phyloP scores from a whole-genome alignment of 1,140 invertebrate species.

The Drusus annulatus region DNA sequence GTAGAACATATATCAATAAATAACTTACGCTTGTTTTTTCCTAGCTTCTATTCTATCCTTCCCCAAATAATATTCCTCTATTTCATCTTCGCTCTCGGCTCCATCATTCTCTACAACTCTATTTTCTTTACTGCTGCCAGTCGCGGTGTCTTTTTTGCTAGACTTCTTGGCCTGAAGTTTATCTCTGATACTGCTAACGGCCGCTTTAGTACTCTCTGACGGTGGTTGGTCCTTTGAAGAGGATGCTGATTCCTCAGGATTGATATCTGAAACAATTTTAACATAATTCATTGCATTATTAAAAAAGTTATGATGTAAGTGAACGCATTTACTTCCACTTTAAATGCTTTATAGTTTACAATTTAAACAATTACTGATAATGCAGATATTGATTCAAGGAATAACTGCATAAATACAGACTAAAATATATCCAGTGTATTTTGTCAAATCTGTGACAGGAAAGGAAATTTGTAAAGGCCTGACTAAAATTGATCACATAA shows the following conservation, averaged over 20 bases:
- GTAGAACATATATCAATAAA: not conserved
- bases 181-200: slow-evolving; percentile 71
- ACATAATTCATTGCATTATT: too few species aligned
- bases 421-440: too few species aligned
- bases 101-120: slow-evolving; percentile 65
- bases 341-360: too few species aligned
- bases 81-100: slow-evolving; percentile 51
- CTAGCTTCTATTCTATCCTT: slow-evolving; percentile 78
- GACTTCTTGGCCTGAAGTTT: slow-evolving; percentile 63
- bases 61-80: slow-evolving; percentile 77
- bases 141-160: slow-evolving; percentile 60
- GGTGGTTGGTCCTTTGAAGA: slow-evolving; percentile 14
- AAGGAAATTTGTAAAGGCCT: too few species aligned
- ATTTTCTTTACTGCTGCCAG: slow-evolving; percentile 59
- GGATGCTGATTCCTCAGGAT: not conserved
- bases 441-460: too few species aligned
- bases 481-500: too few species aligned
- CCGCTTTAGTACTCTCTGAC: slow-evolving; percentile 62
- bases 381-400: too few species aligned
- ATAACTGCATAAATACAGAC: too few species aligned
- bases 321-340: too few species aligned
- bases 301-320: too few species aligned
- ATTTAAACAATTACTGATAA: too few species aligned
- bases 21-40: slow-evolving; percentile 77
- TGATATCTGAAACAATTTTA: too few species aligned